A percentile compares a stretch with the other conserved stretches of the same genome.
These are phyloP conservation scores for Dinomys branickii DNA, from an alignment of 2,113 vertebrate genomes.

Conservation along the genomic window DNA sequence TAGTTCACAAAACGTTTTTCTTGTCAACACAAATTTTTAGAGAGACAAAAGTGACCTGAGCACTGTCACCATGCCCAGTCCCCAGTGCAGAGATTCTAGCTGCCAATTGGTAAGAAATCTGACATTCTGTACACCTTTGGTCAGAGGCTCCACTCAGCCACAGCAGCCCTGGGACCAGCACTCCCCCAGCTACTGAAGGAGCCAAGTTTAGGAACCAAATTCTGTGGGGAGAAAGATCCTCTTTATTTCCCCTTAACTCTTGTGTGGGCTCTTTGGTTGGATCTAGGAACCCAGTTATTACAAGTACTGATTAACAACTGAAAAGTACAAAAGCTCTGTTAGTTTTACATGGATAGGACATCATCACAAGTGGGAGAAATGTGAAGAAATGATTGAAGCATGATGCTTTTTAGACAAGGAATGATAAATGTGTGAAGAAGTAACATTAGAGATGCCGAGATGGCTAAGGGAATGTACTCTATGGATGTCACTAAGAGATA, in stretches of 20 bases:
- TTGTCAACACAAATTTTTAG: not conserved
- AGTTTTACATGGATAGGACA: not conserved
- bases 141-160: not conserved
- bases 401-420: not conserved
- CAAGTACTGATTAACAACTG: not conserved
- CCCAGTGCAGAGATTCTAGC: not conserved
- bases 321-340: not conserved
- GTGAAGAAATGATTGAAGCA: not conserved
- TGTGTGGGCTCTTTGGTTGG: not conserved
- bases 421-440: not conserved
- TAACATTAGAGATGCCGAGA: not conserved
- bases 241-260: not conserved
- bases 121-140: too few relatives aligned
- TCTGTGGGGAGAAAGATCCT: not conserved
- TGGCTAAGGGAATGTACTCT: not conserved
- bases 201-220: not conserved
- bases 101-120: not conserved
- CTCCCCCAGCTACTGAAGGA: not conserved
- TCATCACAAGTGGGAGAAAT: not conserved
- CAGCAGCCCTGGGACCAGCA: not conserved
- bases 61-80: too few relatives aligned
- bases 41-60: not conserved
- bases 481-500: too few relatives aligned
- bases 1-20: not conserved
- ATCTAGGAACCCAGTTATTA: not conserved